A percentile compares a stretch with the other conserved stretches of the same genome.
Evolutionary conservation across 1,140 invertebrate species (phyloP).

Genomic region (Lepidurus packardi): DNA sequence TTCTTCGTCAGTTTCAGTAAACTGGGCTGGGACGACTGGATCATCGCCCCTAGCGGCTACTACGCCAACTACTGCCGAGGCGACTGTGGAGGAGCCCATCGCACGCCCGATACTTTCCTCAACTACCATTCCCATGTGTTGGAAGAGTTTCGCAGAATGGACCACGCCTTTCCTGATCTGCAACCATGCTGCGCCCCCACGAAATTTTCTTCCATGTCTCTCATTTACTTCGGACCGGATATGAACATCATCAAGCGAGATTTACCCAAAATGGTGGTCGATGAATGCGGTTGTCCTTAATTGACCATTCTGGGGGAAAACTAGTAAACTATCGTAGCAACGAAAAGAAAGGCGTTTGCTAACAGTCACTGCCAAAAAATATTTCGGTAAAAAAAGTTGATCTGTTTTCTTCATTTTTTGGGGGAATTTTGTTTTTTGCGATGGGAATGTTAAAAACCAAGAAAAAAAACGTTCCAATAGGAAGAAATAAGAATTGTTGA

Average conservation of each 20-base stretch:
- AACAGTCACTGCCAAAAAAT: constrained; percentile 1
- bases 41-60: constrained; percentile 78
- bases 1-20: constrained; percentile 86
- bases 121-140: constrained; percentile 84
- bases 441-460: neutral
- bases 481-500: neutral
- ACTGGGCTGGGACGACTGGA: constrained; percentile 91
- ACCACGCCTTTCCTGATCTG: constrained; percentile 58
- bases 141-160: constrained; percentile 75
- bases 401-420: neutral
- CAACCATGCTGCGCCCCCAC: constrained; percentile 89
- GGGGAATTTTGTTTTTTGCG: neutral
- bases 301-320: neutral
- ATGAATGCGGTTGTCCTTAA: constrained; percentile 88
- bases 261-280: constrained; percentile 92
- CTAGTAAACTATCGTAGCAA: neutral
- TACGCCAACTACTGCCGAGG: constrained; percentile 92
- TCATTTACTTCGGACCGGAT: constrained; percentile 88
- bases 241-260: constrained; percentile 87
- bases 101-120: constrained; percentile 74
- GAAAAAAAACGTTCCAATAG: neutral
- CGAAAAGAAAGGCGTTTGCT: neutral
- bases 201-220: constrained; percentile 83
- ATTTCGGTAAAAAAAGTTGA: neutral
- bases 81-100: constrained; percentile 63